phyloP scores from a whole-genome alignment of 2,888 invertebrate species.

The Tenthredo livida region DNA sequence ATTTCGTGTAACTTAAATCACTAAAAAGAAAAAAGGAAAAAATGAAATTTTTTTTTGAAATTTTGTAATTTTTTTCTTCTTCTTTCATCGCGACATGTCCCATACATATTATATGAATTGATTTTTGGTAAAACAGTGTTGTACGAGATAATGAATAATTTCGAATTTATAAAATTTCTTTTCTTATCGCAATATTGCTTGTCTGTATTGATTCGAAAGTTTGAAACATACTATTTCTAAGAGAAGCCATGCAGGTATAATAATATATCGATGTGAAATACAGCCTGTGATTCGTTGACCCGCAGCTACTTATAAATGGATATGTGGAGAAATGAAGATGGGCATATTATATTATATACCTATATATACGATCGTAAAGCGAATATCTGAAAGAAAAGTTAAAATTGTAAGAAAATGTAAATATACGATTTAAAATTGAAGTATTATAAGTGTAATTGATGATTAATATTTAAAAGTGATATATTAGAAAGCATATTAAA shows the following conservation, averaged over 20 bases:
- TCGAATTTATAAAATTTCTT: no score
- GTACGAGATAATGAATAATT: background rate
- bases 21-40: no score
- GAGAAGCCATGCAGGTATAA: background rate
- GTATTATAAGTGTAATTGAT: background rate
- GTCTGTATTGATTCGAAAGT: background rate
- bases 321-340: background rate
- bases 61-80: no score
- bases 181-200: background rate
- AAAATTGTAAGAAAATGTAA: no score
- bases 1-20: no score
- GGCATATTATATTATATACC: background rate
- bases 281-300: background rate
- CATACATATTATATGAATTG: no score
- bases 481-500: no score
- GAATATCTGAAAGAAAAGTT: background rate
- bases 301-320: background rate
- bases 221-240: background rate
- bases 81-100: no score
- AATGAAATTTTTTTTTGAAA: no score
- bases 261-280: background rate
- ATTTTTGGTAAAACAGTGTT: background rate
- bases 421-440: no score
- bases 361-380: background rate
- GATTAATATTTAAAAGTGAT: background rate